Evolutionary conservation across 2,888 invertebrate species (phyloP), one percentile per base, ranked within the genome.

Genomic region (Endotricha flammealis): DNA sequence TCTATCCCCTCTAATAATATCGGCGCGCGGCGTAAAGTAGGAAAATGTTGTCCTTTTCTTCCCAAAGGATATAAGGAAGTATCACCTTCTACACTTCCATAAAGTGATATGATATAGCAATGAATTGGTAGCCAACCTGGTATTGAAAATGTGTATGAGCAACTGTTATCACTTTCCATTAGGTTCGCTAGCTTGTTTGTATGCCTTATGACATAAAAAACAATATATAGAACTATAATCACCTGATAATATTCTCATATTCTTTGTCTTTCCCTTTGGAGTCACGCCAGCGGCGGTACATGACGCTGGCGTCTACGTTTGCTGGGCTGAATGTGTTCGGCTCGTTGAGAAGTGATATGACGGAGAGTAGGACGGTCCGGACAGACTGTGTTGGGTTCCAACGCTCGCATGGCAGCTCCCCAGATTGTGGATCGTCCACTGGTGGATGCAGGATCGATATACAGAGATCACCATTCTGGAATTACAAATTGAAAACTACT

Each of bases 381-480:
- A 99, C 99, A 68, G 96, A 99, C 88, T 99, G 99, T 52, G 99
- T 99, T 36, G 99, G 99, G 90, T 99, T 99, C 99, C 99, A 99
- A 79, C 99, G 93, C 86, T 99, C 99, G 85, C 98, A 99, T 0
- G 99, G 98, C 63, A 99, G 83, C 80, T 99, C 99, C 13, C 99
- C 99, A 60, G 97, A 98, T 73, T 99, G 99, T 22, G 99, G 99
- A 87, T 99, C 99, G 82, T 99, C 99, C 38, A 98, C 94, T 10
- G 99, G 99, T 41, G 99, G 98, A 83, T 99, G 99, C 44, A 99
- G 90, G 75, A 99, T 99, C 54, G 98, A 98, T 89, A 99, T 99
- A 88, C 99, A 99, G 40, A 99, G 90, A 81, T 99, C 99, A 30
- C 99, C 99, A 80, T 99, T 99, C 95, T 97, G 88, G 16, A 83